A percentile compares a stretch with the other conserved stretches of the same genome.
These are phyloP conservation scores for Halcyon leucocephala DNA, from an alignment of 2,797 vertebrate species.

Conservation along the genomic window DNA sequence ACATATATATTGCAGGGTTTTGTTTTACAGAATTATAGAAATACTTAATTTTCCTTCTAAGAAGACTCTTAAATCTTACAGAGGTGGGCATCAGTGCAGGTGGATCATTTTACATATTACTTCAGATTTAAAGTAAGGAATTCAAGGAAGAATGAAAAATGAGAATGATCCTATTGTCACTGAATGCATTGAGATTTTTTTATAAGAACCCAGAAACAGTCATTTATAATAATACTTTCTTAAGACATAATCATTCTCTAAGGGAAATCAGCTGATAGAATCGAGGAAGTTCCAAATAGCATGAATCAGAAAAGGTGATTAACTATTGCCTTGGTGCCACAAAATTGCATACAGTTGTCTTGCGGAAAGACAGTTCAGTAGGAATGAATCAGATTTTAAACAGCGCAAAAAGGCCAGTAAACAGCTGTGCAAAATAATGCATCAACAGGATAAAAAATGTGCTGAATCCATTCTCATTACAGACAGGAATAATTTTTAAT, in stretches of 20 bases:
- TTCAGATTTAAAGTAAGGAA: background rate
- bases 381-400: background rate
- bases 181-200: background rate
- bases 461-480: background rate
- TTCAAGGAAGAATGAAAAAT: background rate
- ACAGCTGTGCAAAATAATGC: background rate
- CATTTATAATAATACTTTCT: background rate
- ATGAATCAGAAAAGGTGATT: background rate
- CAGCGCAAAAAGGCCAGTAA: background rate
- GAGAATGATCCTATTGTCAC: background rate
- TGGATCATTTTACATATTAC: background rate
- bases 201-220: background rate
- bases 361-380: background rate
- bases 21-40: background rate
- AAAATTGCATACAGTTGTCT: background rate
- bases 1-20: background rate
- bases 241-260: background rate
- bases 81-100: background rate
- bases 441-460: background rate
- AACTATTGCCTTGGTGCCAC: background rate
- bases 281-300: background rate
- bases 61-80: background rate
- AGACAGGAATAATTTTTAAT: background rate
- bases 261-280: background rate
- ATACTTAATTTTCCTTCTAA: background rate